Evolutionary conservation across 2,888 invertebrate species (phyloP), one percentile per base, ranked within the genome.

Genomic region (Meghimatium bilineatum): DNA sequence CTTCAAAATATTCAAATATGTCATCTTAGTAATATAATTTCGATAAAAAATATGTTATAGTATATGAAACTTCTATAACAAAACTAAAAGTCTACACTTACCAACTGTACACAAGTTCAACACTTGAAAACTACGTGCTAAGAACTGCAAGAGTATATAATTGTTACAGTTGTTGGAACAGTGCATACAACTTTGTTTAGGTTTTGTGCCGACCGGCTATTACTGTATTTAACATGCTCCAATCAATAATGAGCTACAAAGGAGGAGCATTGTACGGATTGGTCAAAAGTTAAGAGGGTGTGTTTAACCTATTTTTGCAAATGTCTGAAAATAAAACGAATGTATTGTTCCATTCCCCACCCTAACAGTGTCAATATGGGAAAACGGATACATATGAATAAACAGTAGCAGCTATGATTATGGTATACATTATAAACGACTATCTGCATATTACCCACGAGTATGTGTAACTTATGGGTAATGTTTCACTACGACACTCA

Each of bases 101-200:
- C 66, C 0, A 6, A 29, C 29, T 63, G 14, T 63, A 66, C 29
- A 29, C 1, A 66, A 17, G 17, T 66, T 29, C 12, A 32, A 10
- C 32, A 8, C 32, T 32, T 32, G 32, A 32, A 12, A 66, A 14
- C 32, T 32, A 14, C 32, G 32, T 32, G 32, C 32, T 32, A 2
- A 32, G 12, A 66, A 32, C 29, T 32, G 12, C 2, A 10, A 32
- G n/a, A n/a, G n/a, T n/a, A n/a, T n/a, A n/a, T n/a, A n/a, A 23
- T 2, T 56, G 56, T 56, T n/a, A 63, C 32, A 8, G 32, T 14
- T 66, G 63, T 63, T 32, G 0, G 56, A 34, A 56, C 34, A 56
- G 56, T 56, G 52, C 56, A 12, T 44, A 44, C 5, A 5, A 44
- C 75, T 75, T 75, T 75, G 75, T 75, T 56, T 32, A 56, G 52